Evolutionary conservation across 2,888 invertebrate genomes (phyloP).

Genomic region (Dasypogon diadema): DNA sequence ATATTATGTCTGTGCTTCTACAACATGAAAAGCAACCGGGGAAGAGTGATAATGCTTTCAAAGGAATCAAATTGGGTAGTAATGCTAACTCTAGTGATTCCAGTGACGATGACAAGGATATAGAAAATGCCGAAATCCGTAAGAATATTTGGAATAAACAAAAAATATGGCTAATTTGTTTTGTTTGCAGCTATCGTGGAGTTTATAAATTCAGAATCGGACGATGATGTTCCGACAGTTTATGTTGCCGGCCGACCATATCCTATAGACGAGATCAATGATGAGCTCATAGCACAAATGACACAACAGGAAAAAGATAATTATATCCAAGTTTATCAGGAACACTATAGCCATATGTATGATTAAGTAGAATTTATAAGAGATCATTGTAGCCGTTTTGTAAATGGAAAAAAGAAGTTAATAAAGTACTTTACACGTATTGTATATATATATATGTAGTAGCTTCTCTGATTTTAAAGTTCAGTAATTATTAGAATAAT

Average conservation of each 20-base stretch:
- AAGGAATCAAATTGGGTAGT: conserved; percentile 70
- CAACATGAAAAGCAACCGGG: conserved; percentile 86
- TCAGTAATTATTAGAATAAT: no score
- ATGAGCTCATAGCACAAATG: conserved; percentile 90
- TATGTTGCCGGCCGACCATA: conserved; percentile 83
- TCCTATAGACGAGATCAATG: conserved; percentile 86
- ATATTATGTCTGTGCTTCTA: conserved; percentile 91
- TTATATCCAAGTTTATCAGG: conserved; percentile 94
- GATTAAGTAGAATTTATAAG: conserved; percentile 70
- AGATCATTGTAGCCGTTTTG: not conserved
- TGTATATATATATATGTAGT: no score
- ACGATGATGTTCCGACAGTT: conserved; percentile 81
- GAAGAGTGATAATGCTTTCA: conserved; percentile 70
- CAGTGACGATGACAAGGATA: conserved; percentile 85
- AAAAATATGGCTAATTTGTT: conserved; percentile 21
- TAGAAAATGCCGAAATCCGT: conserved; percentile 76
- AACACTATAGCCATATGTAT: conserved; percentile 91
- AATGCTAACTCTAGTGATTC: conserved; percentile 77
- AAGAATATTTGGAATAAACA: conserved; percentile 60
- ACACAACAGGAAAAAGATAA: conserved; percentile 91
- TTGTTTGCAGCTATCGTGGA: conserved; percentile 76
- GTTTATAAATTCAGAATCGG: conserved; percentile 76
- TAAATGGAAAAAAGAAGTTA: not conserved
- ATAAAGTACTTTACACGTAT: not conserved
- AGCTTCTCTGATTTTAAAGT: no score